Base-by-base conservation (phyloP, 2,797 vertebrate species). In the Sternarchorhynchus goeldii region DNA sequence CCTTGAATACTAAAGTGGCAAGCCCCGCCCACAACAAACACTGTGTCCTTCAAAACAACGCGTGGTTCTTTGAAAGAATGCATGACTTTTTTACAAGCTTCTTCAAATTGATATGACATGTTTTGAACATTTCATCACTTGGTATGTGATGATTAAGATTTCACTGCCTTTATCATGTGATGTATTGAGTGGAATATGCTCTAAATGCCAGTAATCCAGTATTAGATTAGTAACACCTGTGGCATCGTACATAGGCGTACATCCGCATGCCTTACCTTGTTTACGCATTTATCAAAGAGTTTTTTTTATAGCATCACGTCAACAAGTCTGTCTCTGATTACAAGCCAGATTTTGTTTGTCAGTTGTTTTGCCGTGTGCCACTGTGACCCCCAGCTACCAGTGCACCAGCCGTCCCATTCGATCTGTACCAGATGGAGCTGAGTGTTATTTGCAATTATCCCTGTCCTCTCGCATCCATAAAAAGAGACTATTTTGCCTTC, bases 401-500 rank as follows among this genome's bases (percentile, higher is more conserved):
- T 58, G 63, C 78, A 74, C 76, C 79, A 62, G 75, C 65, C 65
- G n/a, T 75, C 55, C 59, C 77, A 81, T 81, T 83, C 81, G 74
- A 83, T 81, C 73, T 32, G 34, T 32, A 65, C 71, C 76, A 82
- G 76, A 76, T 79, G 56, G 60, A 75, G 77, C 75, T 21, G 62
- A 53, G 68, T 29, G 31, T 62, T 29, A 58, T 45, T 65, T 21
- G 21, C 79, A 82, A 80, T 84, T 81, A 86, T 86, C 76, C 75
- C 59, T 64, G 76, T 73, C 73, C 50, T 80, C 79, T 85, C 82
- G 76, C 55, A 82, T 78, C 78, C 57, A 60, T 71, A 80, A 70
- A 82, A 70, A 66, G 62, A 76, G 59, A 76, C 80, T 71, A 77
- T 79, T 84, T 81, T 83, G 79, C 73, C 56, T 81, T 80, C 62